Percentiles rank a stretch among this genome's conserved stretches.
Evolutionary conservation across 2,797 vertebrate genomes (phyloP).

Genomic region (Dermochelys coriacea): DNA sequence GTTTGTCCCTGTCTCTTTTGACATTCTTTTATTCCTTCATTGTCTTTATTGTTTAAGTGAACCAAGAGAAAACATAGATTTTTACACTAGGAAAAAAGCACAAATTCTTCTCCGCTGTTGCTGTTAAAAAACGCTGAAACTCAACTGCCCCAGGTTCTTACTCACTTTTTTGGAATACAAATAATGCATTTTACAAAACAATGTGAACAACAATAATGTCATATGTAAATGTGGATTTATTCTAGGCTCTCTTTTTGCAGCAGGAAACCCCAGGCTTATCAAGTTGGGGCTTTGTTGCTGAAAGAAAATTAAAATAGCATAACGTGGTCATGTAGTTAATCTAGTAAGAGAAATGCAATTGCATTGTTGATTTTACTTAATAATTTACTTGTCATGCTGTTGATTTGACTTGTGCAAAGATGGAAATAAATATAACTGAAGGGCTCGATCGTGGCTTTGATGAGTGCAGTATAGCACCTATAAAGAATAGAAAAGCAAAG

Average conservation of each 20-base stretch:
- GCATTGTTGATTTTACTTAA: conserved; percentile 11
- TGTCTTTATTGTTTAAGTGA: conserved; percentile 42
- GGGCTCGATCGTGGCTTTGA: conserved; percentile 23
- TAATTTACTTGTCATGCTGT: conserved; percentile 38
- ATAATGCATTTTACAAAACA: conserved; percentile 11
- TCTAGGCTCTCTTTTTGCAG: background rate
- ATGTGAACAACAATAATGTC: background rate
- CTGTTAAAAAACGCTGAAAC: conserved; percentile 11
- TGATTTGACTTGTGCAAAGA: conserved; percentile 38
- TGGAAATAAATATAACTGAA: background rate
- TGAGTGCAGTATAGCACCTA: background rate
- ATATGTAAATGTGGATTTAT: background rate
- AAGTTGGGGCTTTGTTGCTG: conserved; percentile 19
- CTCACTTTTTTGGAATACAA: background rate
- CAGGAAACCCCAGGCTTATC: background rate
- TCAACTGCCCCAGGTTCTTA: conserved; percentile 11
- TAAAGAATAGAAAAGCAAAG: background rate
- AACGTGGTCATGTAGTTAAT: conserved; percentile 20
- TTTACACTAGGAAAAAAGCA: conserved; percentile 30
- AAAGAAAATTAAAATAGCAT: conserved; percentile 44
- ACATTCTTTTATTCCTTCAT: conserved; percentile 14
- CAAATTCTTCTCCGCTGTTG: conserved; percentile 43
- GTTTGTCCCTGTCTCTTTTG: background rate
- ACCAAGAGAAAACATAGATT: background rate
- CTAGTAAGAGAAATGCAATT: conserved; percentile 35